Percentiles rank a stretch among this genome's conserved stretches.
These are phyloP conservation scores for Tipula helvola DNA, from an alignment of 2,888 invertebrate species.

Conservation along the genomic window DNA sequence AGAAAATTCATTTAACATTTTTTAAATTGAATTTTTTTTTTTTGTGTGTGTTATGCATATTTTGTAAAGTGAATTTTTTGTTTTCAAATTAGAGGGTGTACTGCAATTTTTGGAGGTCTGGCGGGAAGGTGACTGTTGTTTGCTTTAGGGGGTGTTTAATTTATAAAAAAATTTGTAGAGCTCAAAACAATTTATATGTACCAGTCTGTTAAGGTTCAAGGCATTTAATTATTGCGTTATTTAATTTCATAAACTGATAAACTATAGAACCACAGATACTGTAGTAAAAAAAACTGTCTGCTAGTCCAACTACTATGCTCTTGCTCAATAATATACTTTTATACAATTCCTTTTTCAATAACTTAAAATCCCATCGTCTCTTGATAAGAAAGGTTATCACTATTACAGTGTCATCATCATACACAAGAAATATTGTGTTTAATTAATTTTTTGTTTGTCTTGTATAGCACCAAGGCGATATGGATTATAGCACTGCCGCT, in stretches of 20 bases:
- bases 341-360: neutral
- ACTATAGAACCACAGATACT: no score
- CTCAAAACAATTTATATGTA: no score
- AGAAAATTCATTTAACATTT: neutral
- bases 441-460: neutral
- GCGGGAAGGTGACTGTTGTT: neutral
- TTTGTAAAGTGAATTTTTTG: neutral
- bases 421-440: neutral
- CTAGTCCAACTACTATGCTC: neutral
- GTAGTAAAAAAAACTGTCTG: no score
- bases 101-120: neutral
- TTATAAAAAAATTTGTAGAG: no score
- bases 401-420: neutral
- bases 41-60: neutral
- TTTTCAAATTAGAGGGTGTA: neutral
- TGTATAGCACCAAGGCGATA: neutral
- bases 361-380: neutral
- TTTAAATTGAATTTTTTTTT: neutral
- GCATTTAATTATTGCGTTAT: no score
- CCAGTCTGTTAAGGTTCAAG: no score
- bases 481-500: neutral
- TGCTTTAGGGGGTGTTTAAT: no score
- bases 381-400: neutral
- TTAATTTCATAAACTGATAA: no score
- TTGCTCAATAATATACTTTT: neutral